Conservation (phyloP, 2,797 vertebrate genomes). For the Crocodylus rhombifer region DNA sequence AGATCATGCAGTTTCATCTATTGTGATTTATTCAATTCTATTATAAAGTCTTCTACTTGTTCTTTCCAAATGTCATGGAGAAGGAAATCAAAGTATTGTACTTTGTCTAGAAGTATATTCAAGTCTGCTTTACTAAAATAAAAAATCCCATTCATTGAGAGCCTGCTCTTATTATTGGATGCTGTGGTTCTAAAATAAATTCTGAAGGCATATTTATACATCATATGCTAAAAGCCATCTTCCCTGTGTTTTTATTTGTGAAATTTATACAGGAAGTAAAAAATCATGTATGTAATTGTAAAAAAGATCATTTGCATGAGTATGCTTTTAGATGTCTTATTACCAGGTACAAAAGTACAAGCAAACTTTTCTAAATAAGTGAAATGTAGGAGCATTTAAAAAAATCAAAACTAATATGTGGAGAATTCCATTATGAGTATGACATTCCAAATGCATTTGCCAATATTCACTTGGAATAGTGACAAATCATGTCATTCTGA, state of each 20-base stretch:
- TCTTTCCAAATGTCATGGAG: constrained; percentile 10
- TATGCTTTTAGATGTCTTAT: background rate
- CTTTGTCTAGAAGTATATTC: background rate
- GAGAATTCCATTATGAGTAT: background rate
- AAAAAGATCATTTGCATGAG: background rate
- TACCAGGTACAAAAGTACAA: background rate
- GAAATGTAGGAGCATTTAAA: background rate
- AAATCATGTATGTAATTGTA: background rate
- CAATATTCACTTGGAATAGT: background rate
- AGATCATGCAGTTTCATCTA: constrained; percentile 24
- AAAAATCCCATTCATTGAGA: background rate
- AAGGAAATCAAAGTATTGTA: background rate
- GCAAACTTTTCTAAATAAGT: background rate
- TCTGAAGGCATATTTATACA: background rate
- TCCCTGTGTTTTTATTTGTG: background rate
- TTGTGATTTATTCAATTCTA: constrained; percentile 16
- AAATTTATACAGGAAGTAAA: background rate
- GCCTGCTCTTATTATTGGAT: background rate
- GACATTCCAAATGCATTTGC: background rate
- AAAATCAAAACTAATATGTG: background rate
- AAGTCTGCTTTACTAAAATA: background rate
- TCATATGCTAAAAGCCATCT: background rate
- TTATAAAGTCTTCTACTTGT: background rate
- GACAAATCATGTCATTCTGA: background rate
- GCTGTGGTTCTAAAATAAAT: background rate